Evolutionary conservation across 1,140 invertebrate species (phyloP), one percentile per base, ranked within the genome.

Genomic region (Drosophila nannoptera): DNA sequence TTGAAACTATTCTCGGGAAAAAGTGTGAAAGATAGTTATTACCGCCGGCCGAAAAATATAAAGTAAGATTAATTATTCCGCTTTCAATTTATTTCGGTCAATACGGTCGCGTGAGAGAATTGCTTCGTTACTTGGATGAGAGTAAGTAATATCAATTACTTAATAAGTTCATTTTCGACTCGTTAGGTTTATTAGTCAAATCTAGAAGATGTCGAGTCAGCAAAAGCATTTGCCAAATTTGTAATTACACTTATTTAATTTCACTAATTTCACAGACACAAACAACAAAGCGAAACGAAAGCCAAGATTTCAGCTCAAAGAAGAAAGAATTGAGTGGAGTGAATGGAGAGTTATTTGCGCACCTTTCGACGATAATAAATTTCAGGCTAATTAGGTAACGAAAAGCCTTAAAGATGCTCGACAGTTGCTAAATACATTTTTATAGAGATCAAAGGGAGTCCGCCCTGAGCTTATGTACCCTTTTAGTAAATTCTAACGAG

Each of bases 31-130:
- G 76, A 84, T 84, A 61, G 68, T 82, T 73, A 42, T 49, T 53
- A 38, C 52, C 38, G 55, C 56, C 65, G 48, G 36, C 69, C 29
- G 58, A 56, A 63, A 74, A 36, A 82, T 45, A 60, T 61, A 69
- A 83, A 84, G 84, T 75, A 84, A 83, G 78, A 83, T 84, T 67
- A 75, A 83, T 83, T 69, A 53, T 45, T 43, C 67, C 68, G 36
- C 7, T 38, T 11, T 45, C 7, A 8, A 45, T 45, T 45, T 22
- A 45, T 45, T 45, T 22, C 14, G 7, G 12, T 16, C 1, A 29
- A 46, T 11, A 22, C 22, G 22, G 22, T 22, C 1, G 3, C 16
- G 45, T 9, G 1, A 46, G 22, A 1, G 2, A 5, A 9, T 29
- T 29, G 9, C 22, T 22, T 22, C 22, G 3, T 22, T 22, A 22